A percentile compares a stretch with the other conserved stretches of the same genome.
phyloP scores from a whole-genome alignment of 2,797 vertebrate genomes.

The Ctenochaetus hawaiiensis region DNA sequence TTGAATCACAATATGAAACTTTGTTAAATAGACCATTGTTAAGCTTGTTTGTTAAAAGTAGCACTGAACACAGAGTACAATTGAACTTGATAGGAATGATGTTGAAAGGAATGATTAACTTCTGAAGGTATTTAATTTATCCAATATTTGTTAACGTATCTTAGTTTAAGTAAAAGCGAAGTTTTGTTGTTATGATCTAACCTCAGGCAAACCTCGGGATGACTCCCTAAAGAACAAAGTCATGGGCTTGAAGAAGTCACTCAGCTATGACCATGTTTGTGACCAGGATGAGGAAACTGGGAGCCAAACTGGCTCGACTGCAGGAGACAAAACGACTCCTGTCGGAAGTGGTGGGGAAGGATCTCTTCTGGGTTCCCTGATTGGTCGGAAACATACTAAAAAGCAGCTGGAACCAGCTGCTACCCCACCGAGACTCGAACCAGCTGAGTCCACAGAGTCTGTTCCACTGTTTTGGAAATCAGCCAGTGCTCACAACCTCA shows the following conservation, averaged over 20 bases:
- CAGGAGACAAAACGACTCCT: conserved; percentile 87
- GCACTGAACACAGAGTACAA: not conserved
- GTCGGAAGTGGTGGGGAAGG: conserved; percentile 82
- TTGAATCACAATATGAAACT: no score
- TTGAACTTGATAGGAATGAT: not conserved
- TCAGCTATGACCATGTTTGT: conserved; percentile 94
- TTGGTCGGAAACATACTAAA: conserved; percentile 86
- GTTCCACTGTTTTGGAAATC: conserved; percentile 98
- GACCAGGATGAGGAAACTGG: conserved; percentile 88
- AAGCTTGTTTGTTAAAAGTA: not conserved
- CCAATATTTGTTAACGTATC: not conserved
- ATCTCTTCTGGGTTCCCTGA: conserved; percentile 89
- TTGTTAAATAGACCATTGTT: not conserved
- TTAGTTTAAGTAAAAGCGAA: not conserved
- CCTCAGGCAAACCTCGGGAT: conserved; percentile 87
- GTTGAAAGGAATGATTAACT: not conserved
- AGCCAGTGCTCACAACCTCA: conserved; percentile 95
- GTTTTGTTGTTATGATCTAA: conserved; percentile 3
- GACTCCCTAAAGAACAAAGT: conserved; percentile 92
- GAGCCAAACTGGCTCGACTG: conserved; percentile 75
- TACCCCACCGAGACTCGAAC: conserved; percentile 81
- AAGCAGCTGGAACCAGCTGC: conserved; percentile 85
- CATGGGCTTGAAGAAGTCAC: conserved; percentile 93
- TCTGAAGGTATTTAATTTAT: no score
- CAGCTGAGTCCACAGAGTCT: conserved; percentile 90